Evolutionary conservation across 1,140 invertebrate genomes (phyloP), one percentile per base, ranked within the genome.

Genomic region (Bombus confusus): DNA sequence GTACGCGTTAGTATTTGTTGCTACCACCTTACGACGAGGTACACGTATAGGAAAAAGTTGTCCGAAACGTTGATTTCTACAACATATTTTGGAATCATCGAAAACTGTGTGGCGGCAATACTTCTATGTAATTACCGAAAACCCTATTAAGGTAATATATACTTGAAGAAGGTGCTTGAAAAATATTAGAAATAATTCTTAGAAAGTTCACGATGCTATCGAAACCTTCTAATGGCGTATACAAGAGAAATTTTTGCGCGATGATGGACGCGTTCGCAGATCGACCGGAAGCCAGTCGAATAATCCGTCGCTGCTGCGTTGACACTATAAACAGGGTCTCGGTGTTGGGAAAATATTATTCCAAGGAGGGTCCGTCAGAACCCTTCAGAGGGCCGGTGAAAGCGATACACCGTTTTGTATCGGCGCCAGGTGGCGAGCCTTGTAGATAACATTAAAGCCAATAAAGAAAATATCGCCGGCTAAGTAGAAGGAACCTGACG

Each of bases 291-390:
- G 13, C 34, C 64, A n/a, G 15, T 39, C 22, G 80, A 83, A 90
- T 90, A 90, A 91, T 91, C 88, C 89, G n/a, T 2, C 52, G 79
- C 62, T 74, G 25, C 57, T 72, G 43, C 73, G 88, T 91, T 92
- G 88, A 86, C 89, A 88, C 25, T 80, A 78, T 83, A 92, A 92
- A 91, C 89, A 92, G 80, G 73, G 87, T 87, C 75, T 91, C 83
- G 85, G 89, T 92, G 88, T 88, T 89, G 90, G 79, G 80, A 79
- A 91, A 92, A 92, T 92, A 92, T 92, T 92, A 83, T 92, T 92
- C 72, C 74, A 91, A 90, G 87, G 74, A 87, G 88, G 86, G 83
- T 83, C 34, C 22, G 39, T 31, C 73, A 79, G 66, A 62, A 72
- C 75, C 80, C 72, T 75, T 73, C 34, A 76, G 43, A 80, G 85